phyloP scores from a whole-genome alignment of 2,888 invertebrate genomes.

The Trachelus iudaicus region DNA sequence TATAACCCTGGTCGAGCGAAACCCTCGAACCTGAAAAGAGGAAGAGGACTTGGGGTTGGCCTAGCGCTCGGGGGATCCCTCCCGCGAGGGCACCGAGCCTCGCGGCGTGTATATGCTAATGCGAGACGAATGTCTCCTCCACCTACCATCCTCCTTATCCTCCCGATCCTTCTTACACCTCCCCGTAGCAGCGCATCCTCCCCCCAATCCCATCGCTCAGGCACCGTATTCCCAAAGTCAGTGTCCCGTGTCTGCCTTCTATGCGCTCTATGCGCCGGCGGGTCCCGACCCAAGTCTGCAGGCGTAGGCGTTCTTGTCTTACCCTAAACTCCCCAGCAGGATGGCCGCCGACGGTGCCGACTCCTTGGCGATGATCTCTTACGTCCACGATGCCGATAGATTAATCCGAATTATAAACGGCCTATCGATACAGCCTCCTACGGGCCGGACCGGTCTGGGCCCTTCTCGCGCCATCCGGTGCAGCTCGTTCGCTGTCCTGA shows the following conservation, averaged over 20 bases:
- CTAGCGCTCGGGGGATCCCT: not conserved
- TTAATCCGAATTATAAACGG: slow-evolving; percentile 47
- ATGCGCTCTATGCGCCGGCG: slow-evolving; percentile 12
- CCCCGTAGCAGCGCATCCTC: not conserved
- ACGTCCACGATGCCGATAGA: slow-evolving; percentile 54
- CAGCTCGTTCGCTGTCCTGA: not conserved
- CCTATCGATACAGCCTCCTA: not conserved
- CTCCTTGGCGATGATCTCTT: slow-evolving; percentile 43
- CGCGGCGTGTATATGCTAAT: slow-evolving; percentile 65
- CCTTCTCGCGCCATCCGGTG: too few relatives aligned
- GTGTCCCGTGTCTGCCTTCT: slow-evolving; percentile 36
- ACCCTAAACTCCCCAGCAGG: slow-evolving; percentile 57
- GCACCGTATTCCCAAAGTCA: slow-evolving; percentile 27
- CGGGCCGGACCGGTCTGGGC: not conserved
- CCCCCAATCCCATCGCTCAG: slow-evolving; percentile 15
- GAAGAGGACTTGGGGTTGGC: not conserved
- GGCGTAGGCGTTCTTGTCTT: slow-evolving; percentile 52
- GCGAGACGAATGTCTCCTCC: slow-evolving; percentile 64
- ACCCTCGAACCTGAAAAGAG: not conserved
- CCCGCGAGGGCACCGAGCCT: slow-evolving; percentile 39
- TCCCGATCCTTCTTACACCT: slow-evolving; percentile 18
- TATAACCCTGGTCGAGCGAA: not conserved
- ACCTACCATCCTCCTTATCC: slow-evolving; percentile 34
- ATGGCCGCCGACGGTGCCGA: slow-evolving; percentile 36
- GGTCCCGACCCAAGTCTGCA: slow-evolving; percentile 2